A percentile compares a stretch with the other conserved stretches of the same genome.
Evolutionary conservation across 2,888 invertebrate genomes (phyloP).

Genomic region (Charanyca ferruginea): DNA sequence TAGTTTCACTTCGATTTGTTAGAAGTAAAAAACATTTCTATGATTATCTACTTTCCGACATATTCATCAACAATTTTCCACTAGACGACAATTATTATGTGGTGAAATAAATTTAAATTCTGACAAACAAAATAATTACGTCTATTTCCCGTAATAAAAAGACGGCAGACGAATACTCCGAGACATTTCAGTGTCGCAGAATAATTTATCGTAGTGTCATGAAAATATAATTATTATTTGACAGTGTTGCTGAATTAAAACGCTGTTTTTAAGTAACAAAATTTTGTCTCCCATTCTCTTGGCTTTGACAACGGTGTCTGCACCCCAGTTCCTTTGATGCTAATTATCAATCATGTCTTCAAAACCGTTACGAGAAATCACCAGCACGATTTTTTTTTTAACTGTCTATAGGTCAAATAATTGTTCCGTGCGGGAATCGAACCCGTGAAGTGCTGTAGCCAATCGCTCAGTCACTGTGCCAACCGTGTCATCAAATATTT

Average conservation of each 20-base stretch:
- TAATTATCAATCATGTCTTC: background rate
- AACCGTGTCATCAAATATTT: too few relatives aligned
- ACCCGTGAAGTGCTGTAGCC: too few relatives aligned
- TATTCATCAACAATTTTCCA: constrained; percentile 11
- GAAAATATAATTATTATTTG: constrained; percentile 18
- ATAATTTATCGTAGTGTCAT: constrained; percentile 29
- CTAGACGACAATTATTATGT: background rate
- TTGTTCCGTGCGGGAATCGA: too few relatives aligned
- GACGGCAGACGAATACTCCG: constrained; percentile 1
- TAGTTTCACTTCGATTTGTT: constrained; percentile 38
- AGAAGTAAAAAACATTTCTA: background rate
- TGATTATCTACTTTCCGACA: background rate
- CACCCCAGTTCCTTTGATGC: background rate
- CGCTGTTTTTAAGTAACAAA: background rate
- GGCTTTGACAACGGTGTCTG: background rate
- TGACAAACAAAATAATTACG: constrained; percentile 19
- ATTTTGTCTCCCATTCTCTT: background rate
- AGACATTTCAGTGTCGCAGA: constrained; percentile 37
- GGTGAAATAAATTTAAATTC: constrained; percentile 2
- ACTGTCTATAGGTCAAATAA: too few relatives aligned
- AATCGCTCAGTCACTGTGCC: too few relatives aligned
- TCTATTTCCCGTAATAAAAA: constrained; percentile 36
- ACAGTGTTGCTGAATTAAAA: constrained; percentile 6
- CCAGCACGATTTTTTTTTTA: too few relatives aligned
- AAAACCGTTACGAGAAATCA: background rate